Base-by-base conservation (phyloP, 2,888 invertebrate genomes). In the Sylvicola fuscatus region DNA sequence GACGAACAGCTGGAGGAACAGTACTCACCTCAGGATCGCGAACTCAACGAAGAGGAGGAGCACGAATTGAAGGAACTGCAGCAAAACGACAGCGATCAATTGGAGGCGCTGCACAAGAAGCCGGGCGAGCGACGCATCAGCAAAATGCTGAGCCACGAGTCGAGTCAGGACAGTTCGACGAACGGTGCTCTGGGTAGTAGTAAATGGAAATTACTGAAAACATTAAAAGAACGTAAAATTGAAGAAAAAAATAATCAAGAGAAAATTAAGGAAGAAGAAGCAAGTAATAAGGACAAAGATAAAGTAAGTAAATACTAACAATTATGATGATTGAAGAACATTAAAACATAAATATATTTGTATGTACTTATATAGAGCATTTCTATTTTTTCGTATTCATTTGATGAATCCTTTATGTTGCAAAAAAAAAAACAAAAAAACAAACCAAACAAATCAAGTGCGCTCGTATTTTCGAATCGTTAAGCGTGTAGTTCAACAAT, bases 181-280 rank as follows among this genome's bases (percentile, higher is more conserved):
- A 64, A 63, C 29, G 66, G 67, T 33, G 70, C 69, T 10, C 66
- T 75, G 35, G 77, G 82, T 7, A 84, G 84, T 50, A 86, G 86
- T 50, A 86, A 86, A 54, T 89, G 89, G 89, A 87, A 87, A 54
- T 64, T 89, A 32, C 58, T 89, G 3, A 89, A 87, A 58, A 86
- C 87, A 2, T 57, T 89, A 17, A 87, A 87, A 52, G 87, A 89
- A 48, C 68, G 80, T 40, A 87, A 89, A 60, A 82, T 86, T 3
- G 87, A 87, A 55, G 86, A 87, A 48, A 81, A 76, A 53, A 68
- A 66, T 47, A 74, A 74, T 47, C 69, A 71, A 40, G 77, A 73
- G 39, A 72, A 75, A 42, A 67, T 68, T 35, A 69, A 64, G 37
- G 71, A 70, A 39, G 69, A 71, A 34, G 68, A 70, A 32, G 63